A percentile compares a stretch with the other conserved stretches of the same genome.
Evolutionary conservation across 2,888 invertebrate species (phyloP).

Genomic region (Unio delphinus): DNA sequence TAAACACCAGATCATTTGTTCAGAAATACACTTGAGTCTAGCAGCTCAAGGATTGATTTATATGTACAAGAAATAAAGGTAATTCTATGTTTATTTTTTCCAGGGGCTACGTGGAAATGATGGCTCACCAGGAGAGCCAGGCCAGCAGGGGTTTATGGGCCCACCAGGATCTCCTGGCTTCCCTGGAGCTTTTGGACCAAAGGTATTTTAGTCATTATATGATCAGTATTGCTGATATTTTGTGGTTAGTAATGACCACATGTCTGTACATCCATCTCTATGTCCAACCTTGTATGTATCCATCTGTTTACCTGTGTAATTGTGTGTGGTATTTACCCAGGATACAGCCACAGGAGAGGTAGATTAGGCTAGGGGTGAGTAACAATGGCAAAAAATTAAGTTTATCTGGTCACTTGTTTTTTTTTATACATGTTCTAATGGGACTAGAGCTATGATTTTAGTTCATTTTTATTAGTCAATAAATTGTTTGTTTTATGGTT

Average conservation of each 20-base stretch:
- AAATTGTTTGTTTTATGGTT: too few species aligned
- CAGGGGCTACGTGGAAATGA: slow-evolving; percentile 60
- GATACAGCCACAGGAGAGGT: too few species aligned
- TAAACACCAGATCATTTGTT: background rate
- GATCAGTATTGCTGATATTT: background rate
- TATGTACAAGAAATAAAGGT: background rate
- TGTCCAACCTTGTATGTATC: too few species aligned
- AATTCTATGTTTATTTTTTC: background rate
- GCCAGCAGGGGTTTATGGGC: slow-evolving; percentile 80
- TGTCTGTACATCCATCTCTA: background rate
- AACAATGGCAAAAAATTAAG: too few species aligned
- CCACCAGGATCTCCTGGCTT: slow-evolving; percentile 57
- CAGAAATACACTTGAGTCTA: background rate
- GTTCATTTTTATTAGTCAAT: too few species aligned
- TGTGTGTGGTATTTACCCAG: too few species aligned
- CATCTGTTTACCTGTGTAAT: too few species aligned
- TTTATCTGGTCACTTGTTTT: too few species aligned
- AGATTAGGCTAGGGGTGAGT: too few species aligned
- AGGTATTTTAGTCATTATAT: slow-evolving; percentile 30
- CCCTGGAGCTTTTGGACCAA: slow-evolving; percentile 55
- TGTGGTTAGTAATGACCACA: too few species aligned
- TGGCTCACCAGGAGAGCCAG: slow-evolving; percentile 80
- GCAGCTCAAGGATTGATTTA: background rate
- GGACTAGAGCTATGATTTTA: background rate
- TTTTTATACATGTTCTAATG: too few species aligned